Base-by-base conservation (phyloP, 2,113 vertebrate species). In the Pyrgilauda ruficollis region DNA sequence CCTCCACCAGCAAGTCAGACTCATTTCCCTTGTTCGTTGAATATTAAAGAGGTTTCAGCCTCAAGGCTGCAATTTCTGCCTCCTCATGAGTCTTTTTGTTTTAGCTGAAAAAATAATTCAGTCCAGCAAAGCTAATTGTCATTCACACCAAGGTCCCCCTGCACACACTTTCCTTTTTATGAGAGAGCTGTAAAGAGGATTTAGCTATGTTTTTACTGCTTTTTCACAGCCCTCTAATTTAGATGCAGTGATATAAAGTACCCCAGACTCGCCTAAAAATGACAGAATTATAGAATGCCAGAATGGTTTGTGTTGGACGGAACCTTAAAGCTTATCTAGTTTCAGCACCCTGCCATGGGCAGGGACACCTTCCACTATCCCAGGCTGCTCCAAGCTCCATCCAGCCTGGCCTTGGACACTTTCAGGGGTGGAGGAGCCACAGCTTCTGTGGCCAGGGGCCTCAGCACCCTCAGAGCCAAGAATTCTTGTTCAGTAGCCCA, bases 381-480 rank as follows among this genome's bases (percentile, higher is more conserved):
- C 41, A 69, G 47, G 7, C 4, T 49, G 26, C 26, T 76, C 26
- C 21, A 62, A 83, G 24, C 14, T 1, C 15, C 2, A 1, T 55
- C 35, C 26, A 63, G 1, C 6, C 70, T 43, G n/a, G 4, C 21
- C 13, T 41, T 1, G 53, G 1, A 10, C 24, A 47, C 17, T 68
- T 1, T 0, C 46, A 35, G 31, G 12, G 26, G 49, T 49, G 26
- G 21, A 2, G 5, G 28, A 83, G 30, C 17, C 55, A 47, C 55
- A 76, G 21, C 35, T 76, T 43, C 35, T 69, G 0, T 47, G 46
- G 24, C 11, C 33, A 53, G 61, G 33, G 15, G 5, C 16, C 24
- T 55, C 9, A 0, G 1, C n/a, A n/a, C 3, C 7, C 39, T 55
- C n/a, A 55, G 8, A 62, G 18, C 1, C 1, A 55, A 10, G 21